Evolutionary conservation across 2,797 vertebrate genomes (phyloP), one percentile per base, ranked within the genome.

Genomic region (Ispidina lecontei): DNA sequence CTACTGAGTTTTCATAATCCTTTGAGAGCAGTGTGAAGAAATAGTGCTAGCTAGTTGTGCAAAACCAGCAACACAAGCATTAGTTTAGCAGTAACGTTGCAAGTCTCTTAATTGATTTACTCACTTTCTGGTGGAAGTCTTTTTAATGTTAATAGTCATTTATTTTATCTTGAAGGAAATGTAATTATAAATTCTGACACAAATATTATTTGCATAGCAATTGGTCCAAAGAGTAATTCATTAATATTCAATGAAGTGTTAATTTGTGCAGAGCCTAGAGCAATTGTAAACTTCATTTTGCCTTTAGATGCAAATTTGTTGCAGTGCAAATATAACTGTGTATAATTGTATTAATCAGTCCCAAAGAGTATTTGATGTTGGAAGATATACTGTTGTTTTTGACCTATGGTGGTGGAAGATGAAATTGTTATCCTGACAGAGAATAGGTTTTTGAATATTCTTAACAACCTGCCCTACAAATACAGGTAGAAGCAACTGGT

Each of bases 211-310:
- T 97, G 89, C 96, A 97, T 97, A 97, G 96, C 96, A 97, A 95
- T 97, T 97, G 96, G 89, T 96, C 91, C 92, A 97, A 97, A 96
- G 92, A 97, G 70, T 98, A 97, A 97, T 96, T 97, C 60, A 97
- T 98, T 98, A 98, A 98, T 97, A 97, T 97, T 97, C 95, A 97
- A 95, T 97, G 93, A 97, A 96, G 85, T 93, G 71, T 91, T 97
- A 97, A 97, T 97, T 97, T 96, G 86, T 93, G 84, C 75, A 97
- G 92, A 96, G 91, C 95, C 94, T 97, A 83, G 63, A 96, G 96
- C 55, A 26, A 94, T 95, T 97, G 96, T 97, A 97, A 97, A 97
- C 94, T 97, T 96, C 91, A 79, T 97, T 98, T 97, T 97, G 86
- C 94, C 97, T 97, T 97, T 97, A 97, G 96, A 97, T 97, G 96